These are phyloP conservation scores for Crotalus helleri DNA, from an alignment of 2,113 vertebrate species.

Conservation along the genomic window DNA sequence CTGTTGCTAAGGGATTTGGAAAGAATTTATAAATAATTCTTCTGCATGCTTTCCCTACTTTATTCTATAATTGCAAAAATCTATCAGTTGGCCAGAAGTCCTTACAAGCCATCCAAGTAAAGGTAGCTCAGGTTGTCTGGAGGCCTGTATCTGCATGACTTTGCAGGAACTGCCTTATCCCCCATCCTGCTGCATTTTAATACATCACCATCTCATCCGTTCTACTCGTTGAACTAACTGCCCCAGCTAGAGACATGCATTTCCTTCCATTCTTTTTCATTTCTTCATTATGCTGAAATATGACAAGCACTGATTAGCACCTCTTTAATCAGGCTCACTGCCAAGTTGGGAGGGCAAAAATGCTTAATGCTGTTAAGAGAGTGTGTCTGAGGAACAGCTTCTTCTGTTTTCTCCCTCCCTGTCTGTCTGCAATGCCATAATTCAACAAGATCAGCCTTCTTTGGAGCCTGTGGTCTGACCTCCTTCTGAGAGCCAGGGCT, in stretches of 20 bases:
- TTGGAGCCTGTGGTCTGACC: neutral
- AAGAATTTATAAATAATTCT: neutral
- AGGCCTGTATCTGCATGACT: neutral
- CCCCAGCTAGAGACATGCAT: neutral
- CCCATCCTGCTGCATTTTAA: neutral
- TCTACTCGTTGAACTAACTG: neutral
- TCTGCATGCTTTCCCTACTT: neutral
- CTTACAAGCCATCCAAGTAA: neutral
- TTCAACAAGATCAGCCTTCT: neutral
- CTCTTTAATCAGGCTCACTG: constrained; percentile 15
- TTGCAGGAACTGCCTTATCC: neutral
- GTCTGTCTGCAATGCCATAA: neutral
- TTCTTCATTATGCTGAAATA: constrained; percentile 8
- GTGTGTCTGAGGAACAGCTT: neutral
- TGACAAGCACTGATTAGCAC: constrained; percentile 7
- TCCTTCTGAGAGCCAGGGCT: neutral
- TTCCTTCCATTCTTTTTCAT: constrained; percentile 2
- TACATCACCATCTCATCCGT: neutral
- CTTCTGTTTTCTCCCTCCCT: neutral
- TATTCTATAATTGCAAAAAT: neutral
- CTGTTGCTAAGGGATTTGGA: neutral
- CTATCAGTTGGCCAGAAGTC: neutral
- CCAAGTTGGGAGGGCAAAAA: neutral
- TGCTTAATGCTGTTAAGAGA: neutral
- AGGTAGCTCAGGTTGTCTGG: neutral